Evolutionary conservation across 2,113 vertebrate species (phyloP).

Genomic region (Daphoenositta chrysoptera): DNA sequence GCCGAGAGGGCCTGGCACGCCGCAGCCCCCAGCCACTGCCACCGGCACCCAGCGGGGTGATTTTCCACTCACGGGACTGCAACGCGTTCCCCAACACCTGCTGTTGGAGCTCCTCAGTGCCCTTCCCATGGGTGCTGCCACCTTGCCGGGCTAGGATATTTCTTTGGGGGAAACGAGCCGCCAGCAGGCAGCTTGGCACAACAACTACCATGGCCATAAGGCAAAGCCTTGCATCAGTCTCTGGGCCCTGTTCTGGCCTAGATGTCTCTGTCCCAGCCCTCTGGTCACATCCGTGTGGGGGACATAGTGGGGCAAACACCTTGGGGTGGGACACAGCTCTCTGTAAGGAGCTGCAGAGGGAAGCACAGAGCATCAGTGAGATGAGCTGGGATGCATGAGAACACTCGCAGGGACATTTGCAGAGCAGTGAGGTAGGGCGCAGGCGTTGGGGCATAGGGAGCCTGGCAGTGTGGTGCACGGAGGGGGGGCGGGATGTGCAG

Average conservation of each 20-base stretch:
- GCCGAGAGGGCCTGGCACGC: fast-evolving
- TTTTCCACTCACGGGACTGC: not conserved
- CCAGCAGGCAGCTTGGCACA: not conserved
- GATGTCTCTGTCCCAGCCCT: not conserved
- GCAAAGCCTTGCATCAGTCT: not conserved
- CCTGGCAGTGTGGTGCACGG: not conserved
- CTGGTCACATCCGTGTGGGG: fast-evolving
- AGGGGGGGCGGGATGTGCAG: not conserved
- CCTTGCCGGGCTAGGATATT: fast-evolving
- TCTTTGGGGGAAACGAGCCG: not conserved
- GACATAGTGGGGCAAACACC: not conserved
- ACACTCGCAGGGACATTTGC: fast-evolving
- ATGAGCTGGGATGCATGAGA: not conserved
- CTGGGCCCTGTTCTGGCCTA: not conserved
- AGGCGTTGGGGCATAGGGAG: not conserved
- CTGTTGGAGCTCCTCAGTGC: fast-evolving
- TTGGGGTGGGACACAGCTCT: fast-evolving
- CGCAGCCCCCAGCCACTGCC: not conserved
- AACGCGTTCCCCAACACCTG: not conserved
- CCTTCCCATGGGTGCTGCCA: not conserved
- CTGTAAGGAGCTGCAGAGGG: not conserved
- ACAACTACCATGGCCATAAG: not conserved
- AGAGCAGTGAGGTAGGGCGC: not conserved
- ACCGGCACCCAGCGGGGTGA: fast-evolving
- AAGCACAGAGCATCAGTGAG: not conserved